These are phyloP conservation scores for Heliconius nattereri DNA, from an alignment of 1,140 invertebrate genomes.

Conservation along the genomic window DNA sequence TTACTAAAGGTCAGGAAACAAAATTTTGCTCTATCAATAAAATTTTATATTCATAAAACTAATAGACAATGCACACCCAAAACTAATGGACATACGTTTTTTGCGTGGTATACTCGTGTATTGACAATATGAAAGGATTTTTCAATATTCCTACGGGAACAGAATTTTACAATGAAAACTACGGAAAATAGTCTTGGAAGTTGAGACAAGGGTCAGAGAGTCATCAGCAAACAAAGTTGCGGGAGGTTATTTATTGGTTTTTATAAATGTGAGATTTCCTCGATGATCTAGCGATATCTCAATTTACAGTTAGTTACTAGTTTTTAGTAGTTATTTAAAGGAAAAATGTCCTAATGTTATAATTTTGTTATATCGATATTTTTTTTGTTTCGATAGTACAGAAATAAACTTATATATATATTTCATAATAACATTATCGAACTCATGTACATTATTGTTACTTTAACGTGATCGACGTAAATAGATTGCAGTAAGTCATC, in stretches of 20 bases:
- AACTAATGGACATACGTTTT: background rate
- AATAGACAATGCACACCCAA: background rate
- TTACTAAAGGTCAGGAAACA: background rate
- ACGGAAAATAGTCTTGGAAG: background rate
- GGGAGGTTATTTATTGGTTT: background rate
- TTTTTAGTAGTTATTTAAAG: too few species aligned
- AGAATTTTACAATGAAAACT: background rate
- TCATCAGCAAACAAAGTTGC: background rate
- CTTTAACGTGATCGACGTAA: background rate
- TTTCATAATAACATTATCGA: background rate
- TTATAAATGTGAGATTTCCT: too few species aligned
- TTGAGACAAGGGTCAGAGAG: background rate
- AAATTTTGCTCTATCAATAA: background rate
- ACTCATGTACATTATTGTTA: background rate
- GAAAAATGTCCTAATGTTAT: background rate
- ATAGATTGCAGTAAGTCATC: constrained; percentile 11
- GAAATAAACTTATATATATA: too few species aligned
- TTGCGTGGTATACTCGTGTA: background rate
- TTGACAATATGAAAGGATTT: background rate
- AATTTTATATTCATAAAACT: background rate
- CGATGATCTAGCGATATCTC: too few species aligned
- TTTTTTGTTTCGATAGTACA: too few species aligned
- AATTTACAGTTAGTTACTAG: too few species aligned
- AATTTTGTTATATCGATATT: background rate
- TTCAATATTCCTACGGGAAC: background rate